These are phyloP conservation scores for Palythoa grandis DNA, from an alignment of 92 coral and sea anemone species.

Conservation along the genomic window DNA sequence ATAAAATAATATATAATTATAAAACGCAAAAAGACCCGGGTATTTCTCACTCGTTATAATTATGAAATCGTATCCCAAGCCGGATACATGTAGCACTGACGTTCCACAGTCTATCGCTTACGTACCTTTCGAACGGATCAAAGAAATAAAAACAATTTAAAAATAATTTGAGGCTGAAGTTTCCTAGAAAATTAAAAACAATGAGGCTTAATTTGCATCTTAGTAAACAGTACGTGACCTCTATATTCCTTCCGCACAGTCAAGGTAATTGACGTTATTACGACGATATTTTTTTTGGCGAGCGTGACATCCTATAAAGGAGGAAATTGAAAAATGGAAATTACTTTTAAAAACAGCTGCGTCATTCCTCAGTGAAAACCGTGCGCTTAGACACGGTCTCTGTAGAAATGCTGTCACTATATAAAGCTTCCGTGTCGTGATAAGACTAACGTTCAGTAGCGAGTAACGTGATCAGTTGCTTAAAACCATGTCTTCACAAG, in stretches of 20 bases:
- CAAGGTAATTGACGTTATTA: background rate
- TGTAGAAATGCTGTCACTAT: background rate
- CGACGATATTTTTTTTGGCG: background rate
- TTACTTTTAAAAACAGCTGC: background rate
- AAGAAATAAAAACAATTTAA: no score
- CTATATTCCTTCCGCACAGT: background rate
- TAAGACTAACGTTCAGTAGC: background rate
- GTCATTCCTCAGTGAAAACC: conserved; percentile 22
- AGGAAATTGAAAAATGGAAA: background rate
- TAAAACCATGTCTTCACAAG: conserved; percentile 31
- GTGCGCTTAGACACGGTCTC: conserved; percentile 20
- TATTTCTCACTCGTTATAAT: no score
- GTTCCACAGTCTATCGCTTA: no score
- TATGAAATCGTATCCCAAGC: no score
- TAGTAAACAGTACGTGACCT: background rate
- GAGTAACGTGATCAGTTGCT: background rate
- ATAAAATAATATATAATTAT: no score
- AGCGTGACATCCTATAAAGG: background rate
- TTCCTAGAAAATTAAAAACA: no score
- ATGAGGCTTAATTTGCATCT: background rate
- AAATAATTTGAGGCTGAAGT: no score
- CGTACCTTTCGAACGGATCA: no score
- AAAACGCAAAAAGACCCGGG: no score
- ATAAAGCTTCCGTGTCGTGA: background rate
- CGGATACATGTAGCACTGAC: no score